A percentile compares a stretch with the other conserved stretches of the same genome.
These are phyloP conservation scores for Myotis myotis DNA, from an alignment of 2,797 vertebrate species.

Conservation along the genomic window DNA sequence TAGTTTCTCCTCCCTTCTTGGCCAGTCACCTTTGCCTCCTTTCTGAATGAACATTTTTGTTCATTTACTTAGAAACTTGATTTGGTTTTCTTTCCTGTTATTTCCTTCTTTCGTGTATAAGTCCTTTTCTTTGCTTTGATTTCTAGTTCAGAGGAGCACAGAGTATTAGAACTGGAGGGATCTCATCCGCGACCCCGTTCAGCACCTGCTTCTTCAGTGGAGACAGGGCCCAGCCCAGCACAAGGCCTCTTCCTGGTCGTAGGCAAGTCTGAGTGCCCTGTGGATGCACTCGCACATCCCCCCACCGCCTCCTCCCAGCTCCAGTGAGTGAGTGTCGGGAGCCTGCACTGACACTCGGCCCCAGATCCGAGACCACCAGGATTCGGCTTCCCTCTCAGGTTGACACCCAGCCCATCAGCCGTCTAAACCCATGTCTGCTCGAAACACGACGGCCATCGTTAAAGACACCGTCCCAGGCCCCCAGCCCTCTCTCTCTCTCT, in stretches of 20 bases:
- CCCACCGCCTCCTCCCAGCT: neutral
- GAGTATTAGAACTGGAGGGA: neutral
- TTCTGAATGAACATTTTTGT: neutral
- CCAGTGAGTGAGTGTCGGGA: neutral
- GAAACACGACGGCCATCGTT: neutral
- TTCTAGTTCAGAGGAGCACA: neutral
- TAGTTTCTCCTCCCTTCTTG: neutral
- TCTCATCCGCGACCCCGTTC: neutral
- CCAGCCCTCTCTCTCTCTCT: neutral
- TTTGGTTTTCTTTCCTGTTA: neutral
- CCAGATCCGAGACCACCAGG: neutral
- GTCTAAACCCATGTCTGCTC: neutral
- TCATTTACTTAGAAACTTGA: neutral
- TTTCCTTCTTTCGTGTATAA: neutral
- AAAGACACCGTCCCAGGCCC: neutral
- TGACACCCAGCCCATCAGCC: neutral
- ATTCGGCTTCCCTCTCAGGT: neutral
- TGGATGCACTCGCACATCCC: neutral
- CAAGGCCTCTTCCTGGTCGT: too few species aligned
- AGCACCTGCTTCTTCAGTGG: too few species aligned
- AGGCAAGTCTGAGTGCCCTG: too few species aligned
- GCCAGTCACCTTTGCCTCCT: neutral
- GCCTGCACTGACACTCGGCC: neutral
- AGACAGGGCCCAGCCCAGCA: too few species aligned
- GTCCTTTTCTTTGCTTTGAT: slow-evolving; percentile 2